phyloP scores from a whole-genome alignment of 2,113 vertebrate species.

The Fulica atra region DNA sequence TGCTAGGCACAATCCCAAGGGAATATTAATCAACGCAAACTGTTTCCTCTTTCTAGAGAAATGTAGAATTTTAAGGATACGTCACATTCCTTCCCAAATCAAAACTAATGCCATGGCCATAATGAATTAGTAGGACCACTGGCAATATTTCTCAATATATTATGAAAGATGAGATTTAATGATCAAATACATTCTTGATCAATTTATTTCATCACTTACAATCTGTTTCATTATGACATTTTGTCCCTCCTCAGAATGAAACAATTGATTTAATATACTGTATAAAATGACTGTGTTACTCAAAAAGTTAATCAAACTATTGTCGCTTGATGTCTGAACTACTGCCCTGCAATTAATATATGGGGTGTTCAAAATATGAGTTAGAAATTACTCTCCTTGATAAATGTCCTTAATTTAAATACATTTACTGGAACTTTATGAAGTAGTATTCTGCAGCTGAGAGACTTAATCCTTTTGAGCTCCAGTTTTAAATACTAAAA shows the following conservation, averaged over 20 bases:
- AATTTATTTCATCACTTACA: constrained; percentile 8
- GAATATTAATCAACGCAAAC: not conserved
- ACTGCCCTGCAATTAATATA: constrained; percentile 23
- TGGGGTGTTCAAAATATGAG: not conserved
- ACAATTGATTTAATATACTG: constrained; percentile 21
- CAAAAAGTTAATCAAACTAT: constrained; percentile 47
- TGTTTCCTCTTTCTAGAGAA: not conserved
- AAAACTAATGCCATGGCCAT: not conserved
- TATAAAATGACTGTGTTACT: constrained; percentile 9
- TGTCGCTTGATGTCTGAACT: constrained; percentile 28
- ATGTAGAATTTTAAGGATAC: not conserved
- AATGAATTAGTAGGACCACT: not conserved
- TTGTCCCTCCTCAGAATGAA: constrained; percentile 1
- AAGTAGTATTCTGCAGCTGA: not conserved
- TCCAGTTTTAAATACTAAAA: not conserved
- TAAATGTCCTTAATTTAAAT: constrained; percentile 27
- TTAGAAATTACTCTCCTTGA: constrained; percentile 26
- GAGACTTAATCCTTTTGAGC: not conserved
- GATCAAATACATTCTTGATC: constrained; percentile 9
- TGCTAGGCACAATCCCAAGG: not conserved
- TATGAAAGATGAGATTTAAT: not conserved
- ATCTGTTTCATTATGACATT: constrained; percentile 22
- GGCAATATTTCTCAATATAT: not conserved
- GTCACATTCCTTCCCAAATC: not conserved
- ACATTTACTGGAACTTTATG: not conserved